Conservation (phyloP, 2,888 invertebrate genomes). For the Serripes groenlandicus region DNA sequence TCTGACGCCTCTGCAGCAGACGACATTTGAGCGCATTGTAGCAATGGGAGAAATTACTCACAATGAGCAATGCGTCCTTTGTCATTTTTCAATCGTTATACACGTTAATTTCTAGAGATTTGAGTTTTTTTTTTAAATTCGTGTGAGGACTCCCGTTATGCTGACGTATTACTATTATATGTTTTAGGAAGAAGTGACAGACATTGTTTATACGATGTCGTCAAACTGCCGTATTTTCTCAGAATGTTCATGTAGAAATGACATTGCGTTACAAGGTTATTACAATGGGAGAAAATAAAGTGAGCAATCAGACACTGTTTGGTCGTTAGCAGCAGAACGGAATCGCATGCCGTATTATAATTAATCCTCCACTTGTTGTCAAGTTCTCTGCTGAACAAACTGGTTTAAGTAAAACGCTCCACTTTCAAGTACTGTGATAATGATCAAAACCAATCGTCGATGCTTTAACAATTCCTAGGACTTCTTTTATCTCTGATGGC, state of each 20-base stretch:
- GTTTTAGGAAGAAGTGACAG: background rate
- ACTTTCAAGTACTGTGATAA: conserved; percentile 24
- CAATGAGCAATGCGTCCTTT: background rate
- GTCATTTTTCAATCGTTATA: background rate
- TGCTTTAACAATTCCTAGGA: conserved; percentile 10
- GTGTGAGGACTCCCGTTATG: background rate
- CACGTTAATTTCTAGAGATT: background rate
- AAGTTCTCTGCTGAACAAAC: background rate
- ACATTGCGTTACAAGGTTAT: background rate
- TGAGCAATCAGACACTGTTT: conserved; percentile 1
- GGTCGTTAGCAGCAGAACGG: conserved; percentile 8
- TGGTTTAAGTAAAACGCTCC: background rate
- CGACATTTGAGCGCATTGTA: background rate
- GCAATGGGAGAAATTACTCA: background rate
- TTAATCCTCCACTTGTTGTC: conserved; percentile 12
- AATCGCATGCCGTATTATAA: conserved; percentile 24
- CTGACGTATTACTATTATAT: background rate
- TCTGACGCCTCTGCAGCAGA: too few species aligned
- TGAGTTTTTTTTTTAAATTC: background rate
- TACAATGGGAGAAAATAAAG: conserved; percentile 13
- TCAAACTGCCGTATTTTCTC: background rate
- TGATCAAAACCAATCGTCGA: conserved; percentile 25
- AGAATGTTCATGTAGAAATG: background rate
- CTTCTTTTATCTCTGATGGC: conserved; percentile 30
- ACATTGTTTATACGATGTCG: conserved; percentile 1